Base-by-base conservation (phyloP, 2,888 invertebrate genomes). In the Chrysolina haemoptera region DNA sequence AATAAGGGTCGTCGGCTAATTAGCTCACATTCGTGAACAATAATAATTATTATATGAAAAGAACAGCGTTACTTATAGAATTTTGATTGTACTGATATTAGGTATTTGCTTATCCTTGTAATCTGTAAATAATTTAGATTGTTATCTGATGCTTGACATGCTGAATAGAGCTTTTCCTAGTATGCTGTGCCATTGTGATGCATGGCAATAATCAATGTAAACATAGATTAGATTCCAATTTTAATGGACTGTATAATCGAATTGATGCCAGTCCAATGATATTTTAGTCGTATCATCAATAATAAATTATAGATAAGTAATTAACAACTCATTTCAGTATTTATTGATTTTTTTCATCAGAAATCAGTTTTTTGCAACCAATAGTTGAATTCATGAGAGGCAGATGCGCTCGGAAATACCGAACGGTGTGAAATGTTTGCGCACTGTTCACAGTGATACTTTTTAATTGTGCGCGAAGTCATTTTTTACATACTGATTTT, bases 141-240 rank as follows among this genome's bases (percentile, higher is more conserved):
- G 20, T 53, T 12, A 53, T 20, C 18, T 20, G n/a, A n/a, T n/a
- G 20, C 18, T 20, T 20, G 12, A 53, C 20, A 20, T 4, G n/a
- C n/a, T 50, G 43, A 16, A 50, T 12, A 8, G 48, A 16, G 16
- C n/a, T n/a, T 50, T 53, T 43, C 11, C 2, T 35, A 35, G 35
- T 35, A 8, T 8, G 0, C 8, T 3, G 8, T 35, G 35, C 12
- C 43, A 20, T 53, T 53, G 20, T 53, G 20, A 11, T 20, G 10
- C 0, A 20, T 20, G 18, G 20, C 3, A 11, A 11, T 53, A 53
- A 11, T 10, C 53, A 53, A 12, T 11, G 20, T 53, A 20, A 20
- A 20, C 20, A 53, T 53, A 53, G 20, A 53, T 53, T 53, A 53
- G 18, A 53, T 53, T 20, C 20, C 53, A 53, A 53, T 20, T 53